Evolutionary conservation across 2,797 vertebrate species (phyloP), one percentile per base, ranked within the genome.

Genomic region (Menidia menidia): DNA sequence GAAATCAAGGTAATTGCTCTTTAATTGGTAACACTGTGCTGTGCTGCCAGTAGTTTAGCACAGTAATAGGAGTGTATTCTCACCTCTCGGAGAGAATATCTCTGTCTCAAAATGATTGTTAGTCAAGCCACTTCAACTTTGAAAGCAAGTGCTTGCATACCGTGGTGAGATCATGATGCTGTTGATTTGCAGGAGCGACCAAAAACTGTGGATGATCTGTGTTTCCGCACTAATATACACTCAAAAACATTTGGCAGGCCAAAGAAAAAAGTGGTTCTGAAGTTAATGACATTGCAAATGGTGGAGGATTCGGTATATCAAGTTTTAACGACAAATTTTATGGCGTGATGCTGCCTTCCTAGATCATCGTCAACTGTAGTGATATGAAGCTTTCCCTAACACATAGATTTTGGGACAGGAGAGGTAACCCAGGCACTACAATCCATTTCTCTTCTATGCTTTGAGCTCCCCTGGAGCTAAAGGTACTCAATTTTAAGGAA

Each of bases 1-100:
- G 73, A 78, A 87, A 87, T 90, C 81, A 80, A 69, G 59, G 56
- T 78, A 90, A 90, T 88, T 82, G 88, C 82, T 55, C 60, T 84
- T 82, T 88, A 86, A 90, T 81, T 83, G 72, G 80, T 63, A 87
- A 77, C 67, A 57, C 44, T 70, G 71, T 58, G 62, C 44, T 70
- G 71, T 58, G 62, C 63, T 72, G 74, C 15, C n/a, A 88, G 68
- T 75, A 47, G 73, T 83, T 88, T 69, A 73, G 65, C 64, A 42
- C 78, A 19, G 53, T 68, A 16, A 70, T 79, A 53, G 58, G 73
- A 65, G 71, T 50, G 61, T 77, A 61, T 79, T 75, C 62, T 60
- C 75, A 75, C 68, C 50, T 84, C 75, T 78, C 56, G 31, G 31
- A 14, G 44, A 64, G 73, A 75, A 42, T 54, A 60, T 14, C 64